Percentiles rank a stretch among this genome's conserved stretches.
Evolutionary conservation across 2,113 vertebrate genomes (phyloP).

Genomic region (Ivindomyrus marchei): DNA sequence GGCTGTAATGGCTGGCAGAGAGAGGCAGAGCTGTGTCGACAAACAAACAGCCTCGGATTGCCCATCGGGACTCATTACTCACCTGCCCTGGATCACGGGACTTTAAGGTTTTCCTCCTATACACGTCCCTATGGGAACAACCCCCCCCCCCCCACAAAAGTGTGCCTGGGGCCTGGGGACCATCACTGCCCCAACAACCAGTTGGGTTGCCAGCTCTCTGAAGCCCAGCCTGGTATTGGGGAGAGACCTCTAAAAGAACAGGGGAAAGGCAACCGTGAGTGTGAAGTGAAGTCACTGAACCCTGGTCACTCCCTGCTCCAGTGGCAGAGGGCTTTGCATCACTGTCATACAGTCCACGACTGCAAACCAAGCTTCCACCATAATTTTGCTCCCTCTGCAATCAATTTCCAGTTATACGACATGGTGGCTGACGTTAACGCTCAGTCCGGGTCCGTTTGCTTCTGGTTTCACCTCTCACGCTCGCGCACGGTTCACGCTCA

Average conservation of each 20-base stretch:
- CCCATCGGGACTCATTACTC: slow-evolving; percentile 57
- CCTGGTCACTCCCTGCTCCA: neutral
- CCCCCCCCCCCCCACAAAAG: slow-evolving; percentile 31
- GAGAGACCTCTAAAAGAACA: neutral
- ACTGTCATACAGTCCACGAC: neutral
- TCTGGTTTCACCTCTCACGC: neutral
- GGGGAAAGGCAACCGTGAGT: neutral
- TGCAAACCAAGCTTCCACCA: neutral
- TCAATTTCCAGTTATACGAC: neutral
- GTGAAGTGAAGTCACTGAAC: neutral
- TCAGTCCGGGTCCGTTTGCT: neutral
- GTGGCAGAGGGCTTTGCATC: neutral
- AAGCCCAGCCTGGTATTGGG: neutral
- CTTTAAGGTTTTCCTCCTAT: slow-evolving; percentile 37
- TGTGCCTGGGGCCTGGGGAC: slow-evolving; percentile 36
- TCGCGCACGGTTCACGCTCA: neutral
- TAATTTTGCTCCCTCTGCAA: neutral
- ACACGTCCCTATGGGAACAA: slow-evolving; percentile 27
- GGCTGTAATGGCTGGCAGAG: neutral
- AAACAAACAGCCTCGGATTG: slow-evolving; percentile 29
- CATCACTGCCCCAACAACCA: slow-evolving; percentile 34
- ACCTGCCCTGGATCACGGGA: slow-evolving; percentile 45
- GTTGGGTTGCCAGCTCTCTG: slow-evolving; percentile 21
- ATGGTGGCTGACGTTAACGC: neutral
- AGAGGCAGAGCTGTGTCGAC: slow-evolving; percentile 18